Percentiles rank a stretch among this genome's conserved stretches.
Evolutionary conservation across 2,113 vertebrate species (phyloP).

Genomic region (Sitta europaea): DNA sequence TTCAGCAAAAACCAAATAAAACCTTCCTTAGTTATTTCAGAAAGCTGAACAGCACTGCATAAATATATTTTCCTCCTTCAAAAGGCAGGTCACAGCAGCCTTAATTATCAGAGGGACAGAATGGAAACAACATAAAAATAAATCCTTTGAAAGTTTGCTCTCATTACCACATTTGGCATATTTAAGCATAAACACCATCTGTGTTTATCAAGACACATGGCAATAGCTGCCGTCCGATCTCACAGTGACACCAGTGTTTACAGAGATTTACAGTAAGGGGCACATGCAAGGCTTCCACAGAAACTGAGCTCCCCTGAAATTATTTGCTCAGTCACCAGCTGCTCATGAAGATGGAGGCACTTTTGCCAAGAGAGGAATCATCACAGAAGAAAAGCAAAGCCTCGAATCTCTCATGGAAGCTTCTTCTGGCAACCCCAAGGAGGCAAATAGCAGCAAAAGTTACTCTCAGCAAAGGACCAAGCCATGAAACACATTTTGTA

Average conservation of each 20-base stretch:
- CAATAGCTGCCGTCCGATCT: not conserved
- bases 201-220: constrained; percentile 43
- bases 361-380: constrained; percentile 24
- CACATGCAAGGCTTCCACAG: not conserved
- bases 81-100: constrained; percentile 35
- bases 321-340: constrained; percentile 16
- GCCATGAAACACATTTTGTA: not conserved
- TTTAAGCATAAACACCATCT: constrained; percentile 62
- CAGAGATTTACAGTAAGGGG: constrained; percentile 10
- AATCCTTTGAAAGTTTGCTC: constrained; percentile 46
- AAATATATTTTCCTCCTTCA: constrained; percentile 19
- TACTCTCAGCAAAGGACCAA: not conserved
- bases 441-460: not conserved
- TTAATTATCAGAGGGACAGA: constrained; percentile 28
- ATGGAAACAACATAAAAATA: constrained; percentile 50
- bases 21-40: not conserved
- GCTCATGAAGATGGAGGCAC: not conserved
- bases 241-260: constrained; percentile 40
- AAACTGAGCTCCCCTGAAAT: constrained; percentile 4
- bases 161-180: constrained; percentile 56
- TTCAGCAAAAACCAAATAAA: not conserved
- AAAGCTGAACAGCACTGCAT: not conserved
- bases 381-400: not conserved
- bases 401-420: not conserved
- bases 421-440: not conserved